Conservation (phyloP, 2,113 vertebrate genomes). For the Monopterus albus region DNA sequence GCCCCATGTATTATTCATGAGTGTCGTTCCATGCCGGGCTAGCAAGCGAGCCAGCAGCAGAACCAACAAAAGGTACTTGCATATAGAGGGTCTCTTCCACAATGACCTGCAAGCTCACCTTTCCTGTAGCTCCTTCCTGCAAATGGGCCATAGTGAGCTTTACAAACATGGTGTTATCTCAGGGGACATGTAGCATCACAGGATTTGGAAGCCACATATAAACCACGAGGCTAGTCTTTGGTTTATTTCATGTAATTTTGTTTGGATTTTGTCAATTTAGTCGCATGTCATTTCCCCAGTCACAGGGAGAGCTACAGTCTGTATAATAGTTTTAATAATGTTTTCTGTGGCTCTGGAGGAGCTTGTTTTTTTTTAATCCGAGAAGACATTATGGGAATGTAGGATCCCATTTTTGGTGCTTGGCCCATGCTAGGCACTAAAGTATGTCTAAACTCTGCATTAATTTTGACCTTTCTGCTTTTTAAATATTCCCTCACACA, state of each 20-base stretch:
- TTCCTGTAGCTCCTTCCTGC: conserved; percentile 18
- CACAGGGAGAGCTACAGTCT: no score
- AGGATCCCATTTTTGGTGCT: no score
- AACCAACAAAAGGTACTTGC: conserved; percentile 65
- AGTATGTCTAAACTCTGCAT: no score
- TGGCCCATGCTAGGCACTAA: no score
- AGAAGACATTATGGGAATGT: no score
- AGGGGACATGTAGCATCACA: conserved; percentile 14
- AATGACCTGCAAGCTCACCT: conserved; percentile 65
- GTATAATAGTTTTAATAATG: no score
- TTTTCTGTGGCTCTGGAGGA: no score
- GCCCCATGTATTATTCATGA: conserved; percentile 83
- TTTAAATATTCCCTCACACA: no score
- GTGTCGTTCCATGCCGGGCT: conserved; percentile 69
- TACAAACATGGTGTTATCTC: conserved; percentile 13
- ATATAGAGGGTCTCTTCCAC: conserved; percentile 62
- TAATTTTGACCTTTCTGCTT: no score
- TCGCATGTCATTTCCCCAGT: no score
- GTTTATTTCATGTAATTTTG: background rate
- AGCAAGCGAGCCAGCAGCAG: conserved; percentile 65
- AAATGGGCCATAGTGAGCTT: conserved; percentile 32
- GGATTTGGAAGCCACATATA: conserved; percentile 8
- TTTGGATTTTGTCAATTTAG: no score
- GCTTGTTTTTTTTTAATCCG: no score
- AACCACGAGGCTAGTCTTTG: background rate